Percentiles rank a stretch among this genome's conserved stretches.
phyloP scores from a whole-genome alignment of 1,140 invertebrate species.

The Anastrepha ludens region DNA sequence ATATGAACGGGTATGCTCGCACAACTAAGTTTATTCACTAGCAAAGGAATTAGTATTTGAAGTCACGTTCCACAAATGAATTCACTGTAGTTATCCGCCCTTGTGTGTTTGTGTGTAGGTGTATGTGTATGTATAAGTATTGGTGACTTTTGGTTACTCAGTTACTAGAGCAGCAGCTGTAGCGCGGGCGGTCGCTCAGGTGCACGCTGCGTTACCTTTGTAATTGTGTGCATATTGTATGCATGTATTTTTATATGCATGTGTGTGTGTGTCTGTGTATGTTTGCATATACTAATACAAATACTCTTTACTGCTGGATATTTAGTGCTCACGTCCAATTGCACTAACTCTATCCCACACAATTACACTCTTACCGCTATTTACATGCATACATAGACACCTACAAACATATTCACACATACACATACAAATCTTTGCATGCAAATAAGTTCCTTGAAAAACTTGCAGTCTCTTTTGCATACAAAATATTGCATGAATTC shows the following conservation, averaged over 20 bases:
- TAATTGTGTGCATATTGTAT: neutral
- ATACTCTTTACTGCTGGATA: neutral
- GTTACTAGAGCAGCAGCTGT: neutral
- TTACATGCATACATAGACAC: neutral
- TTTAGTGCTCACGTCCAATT: conserved; percentile 34
- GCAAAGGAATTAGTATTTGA: conserved; percentile 42
- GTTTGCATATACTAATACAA: no score
- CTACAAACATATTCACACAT: neutral
- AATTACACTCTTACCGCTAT: neutral
- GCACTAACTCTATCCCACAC: neutral
- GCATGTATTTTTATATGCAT: neutral
- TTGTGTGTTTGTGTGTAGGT: neutral
- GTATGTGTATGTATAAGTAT: neutral
- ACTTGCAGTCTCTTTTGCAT: conserved; percentile 21
- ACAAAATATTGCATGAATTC: conserved; percentile 21
- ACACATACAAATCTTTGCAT: neutral
- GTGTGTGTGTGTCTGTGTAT: neutral
- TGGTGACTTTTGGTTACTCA: conserved; percentile 38
- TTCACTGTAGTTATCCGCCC: neutral
- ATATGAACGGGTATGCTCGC: neutral
- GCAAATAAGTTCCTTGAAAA: neutral
- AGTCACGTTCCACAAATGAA: conserved; percentile 52
- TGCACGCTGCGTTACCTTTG: neutral
- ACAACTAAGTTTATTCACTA: conserved; percentile 28
- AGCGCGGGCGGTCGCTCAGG: conserved; percentile 10